A percentile compares a stretch with the other conserved stretches of the same genome.
Conservation (phyloP, 2,113 vertebrate genomes). For the Kryptolebias marmoratus region DNA sequence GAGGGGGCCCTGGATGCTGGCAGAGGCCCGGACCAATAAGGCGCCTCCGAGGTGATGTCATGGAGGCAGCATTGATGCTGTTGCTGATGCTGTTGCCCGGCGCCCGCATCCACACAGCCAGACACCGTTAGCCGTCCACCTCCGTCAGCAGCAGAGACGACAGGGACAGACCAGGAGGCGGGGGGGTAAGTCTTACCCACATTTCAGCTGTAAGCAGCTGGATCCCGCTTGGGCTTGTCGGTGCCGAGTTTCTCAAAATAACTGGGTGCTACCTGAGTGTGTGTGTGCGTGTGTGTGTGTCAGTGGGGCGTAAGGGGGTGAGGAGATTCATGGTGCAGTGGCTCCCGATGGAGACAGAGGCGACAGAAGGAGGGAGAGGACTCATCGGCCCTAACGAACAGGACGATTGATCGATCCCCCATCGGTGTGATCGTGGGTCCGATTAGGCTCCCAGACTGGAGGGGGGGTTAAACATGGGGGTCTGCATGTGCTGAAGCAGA, state of each 20-base stretch:
- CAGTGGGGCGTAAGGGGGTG: slow-evolving; percentile 30
- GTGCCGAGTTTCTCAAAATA: background rate
- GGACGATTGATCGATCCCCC: slow-evolving; percentile 57
- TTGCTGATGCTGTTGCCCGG: slow-evolving; percentile 83
- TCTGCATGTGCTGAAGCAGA: background rate
- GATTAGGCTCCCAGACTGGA: slow-evolving; percentile 11
- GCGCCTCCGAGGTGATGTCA: slow-evolving; percentile 81
- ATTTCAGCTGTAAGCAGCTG: slow-evolving; percentile 2
- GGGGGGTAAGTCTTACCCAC: slow-evolving; percentile 62
- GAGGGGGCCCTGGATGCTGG: slow-evolving; percentile 61
- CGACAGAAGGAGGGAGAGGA: slow-evolving; percentile 33
- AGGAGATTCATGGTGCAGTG: slow-evolving; percentile 47
- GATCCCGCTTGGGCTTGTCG: background rate
- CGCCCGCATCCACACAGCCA: slow-evolving; percentile 79
- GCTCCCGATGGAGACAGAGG: slow-evolving; percentile 24
- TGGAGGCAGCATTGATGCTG: slow-evolving; percentile 76
- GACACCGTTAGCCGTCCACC: slow-evolving; percentile 59
- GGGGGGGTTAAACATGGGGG: background rate
- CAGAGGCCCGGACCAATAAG: slow-evolving; percentile 74
- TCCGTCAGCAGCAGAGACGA: slow-evolving; percentile 48
- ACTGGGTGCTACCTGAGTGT: background rate
- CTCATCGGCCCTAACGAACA: slow-evolving; percentile 26
- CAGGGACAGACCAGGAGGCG: slow-evolving; percentile 23
- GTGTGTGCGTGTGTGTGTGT: background rate
- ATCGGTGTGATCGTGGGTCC: slow-evolving; percentile 38